Conservation (phyloP, 2,888 invertebrate genomes). For the Leucoma salicis region DNA sequence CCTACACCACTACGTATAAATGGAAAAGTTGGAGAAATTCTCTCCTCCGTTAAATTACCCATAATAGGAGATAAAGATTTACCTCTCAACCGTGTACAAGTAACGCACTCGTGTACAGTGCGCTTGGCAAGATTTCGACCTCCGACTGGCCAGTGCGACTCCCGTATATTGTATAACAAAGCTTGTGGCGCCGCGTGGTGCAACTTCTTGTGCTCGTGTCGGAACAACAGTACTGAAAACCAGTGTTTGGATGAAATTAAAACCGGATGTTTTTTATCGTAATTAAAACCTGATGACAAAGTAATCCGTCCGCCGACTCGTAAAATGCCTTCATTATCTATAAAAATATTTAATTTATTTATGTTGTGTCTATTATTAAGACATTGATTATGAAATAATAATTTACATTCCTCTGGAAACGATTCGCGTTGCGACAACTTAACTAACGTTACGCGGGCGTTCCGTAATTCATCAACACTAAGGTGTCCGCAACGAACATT, state of each 20-base stretch:
- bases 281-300: too few relatives aligned
- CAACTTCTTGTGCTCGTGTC: constrained; percentile 10
- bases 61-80: not conserved
- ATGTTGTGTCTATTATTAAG: not conserved
- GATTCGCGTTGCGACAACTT: not conserved
- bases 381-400: not conserved
- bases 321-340: too few relatives aligned
- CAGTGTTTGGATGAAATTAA: constrained; percentile 21
- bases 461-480: too few relatives aligned
- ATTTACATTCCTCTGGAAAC: not conserved
- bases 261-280: too few relatives aligned
- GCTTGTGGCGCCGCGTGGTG: constrained; percentile 14
- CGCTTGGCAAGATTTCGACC: constrained; percentile 14
- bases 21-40: not conserved
- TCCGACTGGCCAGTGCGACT: constrained; percentile 10
- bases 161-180: constrained; percentile 7
- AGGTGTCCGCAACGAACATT: too few relatives aligned
- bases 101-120: constrained; percentile 9
- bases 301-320: too few relatives aligned
- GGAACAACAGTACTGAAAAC: constrained; percentile 16
- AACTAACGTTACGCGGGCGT: too few relatives aligned
- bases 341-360: too few relatives aligned
- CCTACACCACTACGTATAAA: constrained; percentile 1
- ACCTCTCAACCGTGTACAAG: not conserved
- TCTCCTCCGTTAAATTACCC: not conserved